These are phyloP conservation scores for Sisyra terminalis DNA, from an alignment of 2,888 invertebrate genomes.

Conservation along the genomic window DNA sequence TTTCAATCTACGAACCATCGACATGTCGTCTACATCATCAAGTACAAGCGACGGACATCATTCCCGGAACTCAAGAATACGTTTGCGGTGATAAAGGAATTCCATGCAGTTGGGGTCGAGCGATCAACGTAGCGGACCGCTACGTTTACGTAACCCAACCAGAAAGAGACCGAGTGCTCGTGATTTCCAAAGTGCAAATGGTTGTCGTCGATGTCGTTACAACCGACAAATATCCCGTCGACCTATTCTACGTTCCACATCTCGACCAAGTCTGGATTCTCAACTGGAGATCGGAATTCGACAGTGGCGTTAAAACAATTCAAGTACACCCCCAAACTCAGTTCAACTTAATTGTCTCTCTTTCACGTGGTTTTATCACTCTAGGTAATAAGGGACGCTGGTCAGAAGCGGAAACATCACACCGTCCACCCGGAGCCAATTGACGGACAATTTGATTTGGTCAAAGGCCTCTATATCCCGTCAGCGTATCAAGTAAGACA, in stretches of 20 bases:
- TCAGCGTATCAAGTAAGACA: slow-evolving; percentile 31
- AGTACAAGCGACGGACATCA: slow-evolving; percentile 51
- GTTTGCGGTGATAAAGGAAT: slow-evolving; percentile 52
- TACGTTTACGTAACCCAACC: slow-evolving; percentile 62
- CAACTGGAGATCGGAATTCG: slow-evolving; percentile 43
- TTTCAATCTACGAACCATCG: slow-evolving; percentile 54
- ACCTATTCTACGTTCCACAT: slow-evolving; percentile 49
- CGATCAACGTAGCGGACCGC: slow-evolving; percentile 50
- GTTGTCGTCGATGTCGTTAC: slow-evolving; percentile 53
- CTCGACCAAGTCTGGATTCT: slow-evolving; percentile 61
- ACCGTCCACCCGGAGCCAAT: slow-evolving; percentile 58
- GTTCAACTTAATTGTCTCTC: slow-evolving; percentile 1
- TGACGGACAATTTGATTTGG: slow-evolving; percentile 58
- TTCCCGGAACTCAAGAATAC: slow-evolving; percentile 45
- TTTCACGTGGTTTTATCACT: slow-evolving; percentile 9
- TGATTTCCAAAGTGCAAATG: slow-evolving; percentile 55
- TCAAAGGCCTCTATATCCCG: slow-evolving; percentile 44
- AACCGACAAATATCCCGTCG: slow-evolving; percentile 55
- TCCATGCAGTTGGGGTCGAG: slow-evolving; percentile 54
- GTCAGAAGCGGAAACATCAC: slow-evolving; percentile 52
- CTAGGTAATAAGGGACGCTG: slow-evolving; percentile 52
- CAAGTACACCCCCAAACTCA: slow-evolving; percentile 22
- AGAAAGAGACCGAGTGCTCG: slow-evolving; percentile 46
- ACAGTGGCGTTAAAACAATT: slow-evolving; percentile 45
- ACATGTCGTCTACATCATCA: slow-evolving; percentile 52